phyloP scores from a whole-genome alignment of 1,140 invertebrate genomes.

The Heliconius himera region DNA sequence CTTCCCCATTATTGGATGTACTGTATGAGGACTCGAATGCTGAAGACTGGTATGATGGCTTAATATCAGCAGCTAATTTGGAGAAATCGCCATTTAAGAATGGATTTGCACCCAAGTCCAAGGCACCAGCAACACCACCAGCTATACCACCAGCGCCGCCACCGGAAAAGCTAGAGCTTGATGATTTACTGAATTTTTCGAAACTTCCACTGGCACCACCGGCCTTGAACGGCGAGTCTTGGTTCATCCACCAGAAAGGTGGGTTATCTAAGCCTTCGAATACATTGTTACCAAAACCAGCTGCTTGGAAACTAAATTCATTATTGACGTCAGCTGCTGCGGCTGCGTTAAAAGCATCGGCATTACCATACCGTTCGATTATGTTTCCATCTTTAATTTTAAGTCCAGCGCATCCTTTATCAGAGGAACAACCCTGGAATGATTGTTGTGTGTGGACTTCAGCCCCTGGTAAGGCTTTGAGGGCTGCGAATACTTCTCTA shows the following conservation, averaged over 20 bases:
- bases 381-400: constrained; percentile 76
- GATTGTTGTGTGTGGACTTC: constrained; percentile 74
- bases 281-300: constrained; percentile 45
- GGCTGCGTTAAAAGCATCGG: constrained; percentile 63
- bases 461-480: constrained; percentile 57
- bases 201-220: constrained; percentile 48
- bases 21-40: constrained; percentile 55
- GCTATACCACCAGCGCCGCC: constrained; percentile 24
- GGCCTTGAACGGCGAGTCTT: constrained; percentile 80
- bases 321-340: constrained; percentile 60
- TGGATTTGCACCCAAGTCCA: constrained; percentile 65
- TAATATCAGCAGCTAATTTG: constrained; percentile 44
- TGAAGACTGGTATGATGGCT: constrained; percentile 49
- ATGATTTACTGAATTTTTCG: constrained; percentile 62
- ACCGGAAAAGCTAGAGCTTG: constrained; percentile 52
- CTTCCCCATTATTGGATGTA: constrained; percentile 45
- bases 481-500: constrained; percentile 57
- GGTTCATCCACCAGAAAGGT: constrained; percentile 82
- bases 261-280: constrained; percentile 54
- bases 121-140: constrained; percentile 19
- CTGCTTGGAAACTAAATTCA: constrained; percentile 67
- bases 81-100: constrained; percentile 74
- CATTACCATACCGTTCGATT: constrained; percentile 69
- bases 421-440: constrained; percentile 71
- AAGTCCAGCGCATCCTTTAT: constrained; percentile 76